Percentiles rank a stretch among this genome's conserved stretches.
phyloP scores from a whole-genome alignment of 2,113 vertebrate species.

The Pedionomus torquatus region DNA sequence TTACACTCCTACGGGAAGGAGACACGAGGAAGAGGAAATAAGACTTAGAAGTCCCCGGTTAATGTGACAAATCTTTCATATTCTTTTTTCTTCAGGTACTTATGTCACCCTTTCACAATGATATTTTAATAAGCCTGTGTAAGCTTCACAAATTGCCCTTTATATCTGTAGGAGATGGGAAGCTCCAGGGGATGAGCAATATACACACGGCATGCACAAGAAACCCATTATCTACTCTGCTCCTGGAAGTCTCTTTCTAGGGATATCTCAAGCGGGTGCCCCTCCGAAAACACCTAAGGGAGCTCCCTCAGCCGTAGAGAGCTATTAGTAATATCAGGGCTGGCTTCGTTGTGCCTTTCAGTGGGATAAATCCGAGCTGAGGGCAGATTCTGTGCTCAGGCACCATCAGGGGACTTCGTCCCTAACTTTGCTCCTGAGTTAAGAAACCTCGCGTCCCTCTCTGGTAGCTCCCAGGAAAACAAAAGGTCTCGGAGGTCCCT shows the following conservation, averaged over 20 bases:
- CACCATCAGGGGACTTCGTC: not conserved
- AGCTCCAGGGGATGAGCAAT: constrained; percentile 17
- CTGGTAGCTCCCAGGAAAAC: not conserved
- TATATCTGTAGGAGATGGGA: not conserved
- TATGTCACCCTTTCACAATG: not conserved
- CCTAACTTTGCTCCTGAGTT: not conserved
- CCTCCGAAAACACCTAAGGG: not conserved
- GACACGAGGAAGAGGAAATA: not conserved
- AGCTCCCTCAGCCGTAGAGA: not conserved
- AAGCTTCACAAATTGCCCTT: constrained; percentile 39
- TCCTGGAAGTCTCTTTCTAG: not conserved
- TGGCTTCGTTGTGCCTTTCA: not conserved
- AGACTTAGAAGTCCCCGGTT: not conserved
- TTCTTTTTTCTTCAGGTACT: not conserved
- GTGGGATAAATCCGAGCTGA: not conserved
- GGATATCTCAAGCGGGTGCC: not conserved
- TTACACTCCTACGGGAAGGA: not conserved
- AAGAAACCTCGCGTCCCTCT: not conserved
- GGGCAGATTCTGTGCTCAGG: not conserved
- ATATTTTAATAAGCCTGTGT: constrained; percentile 22
- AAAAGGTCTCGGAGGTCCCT: not conserved
- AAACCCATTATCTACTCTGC: not conserved
- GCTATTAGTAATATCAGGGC: not conserved
- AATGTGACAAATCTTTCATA: not conserved
- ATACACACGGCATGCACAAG: not conserved